Percentiles rank a stretch among this genome's conserved stretches.
Conservation (phyloP, 2,113 vertebrate genomes). For the Actenoides lindsayi region DNA sequence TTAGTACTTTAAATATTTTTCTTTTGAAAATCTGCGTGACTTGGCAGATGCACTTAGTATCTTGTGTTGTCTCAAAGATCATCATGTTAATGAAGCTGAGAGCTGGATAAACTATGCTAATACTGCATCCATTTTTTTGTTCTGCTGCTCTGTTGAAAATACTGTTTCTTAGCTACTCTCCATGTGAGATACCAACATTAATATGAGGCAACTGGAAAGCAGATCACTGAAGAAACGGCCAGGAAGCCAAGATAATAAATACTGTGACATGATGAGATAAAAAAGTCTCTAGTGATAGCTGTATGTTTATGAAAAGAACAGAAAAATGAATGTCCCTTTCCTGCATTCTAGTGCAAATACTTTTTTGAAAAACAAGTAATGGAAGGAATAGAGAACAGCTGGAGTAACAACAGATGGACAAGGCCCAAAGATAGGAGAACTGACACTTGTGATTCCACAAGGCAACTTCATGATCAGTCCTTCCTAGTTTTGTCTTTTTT, state of each 20-base stretch:
- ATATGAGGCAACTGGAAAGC: neutral
- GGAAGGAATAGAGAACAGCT: rapidly evolving
- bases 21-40: neutral
- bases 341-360: neutral
- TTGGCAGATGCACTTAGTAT: neutral
- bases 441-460: neutral
- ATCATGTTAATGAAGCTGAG: neutral
- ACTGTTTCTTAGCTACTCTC: neutral
- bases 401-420: neutral
- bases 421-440: neutral
- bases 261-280: neutral
- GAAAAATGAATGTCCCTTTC: neutral
- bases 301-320: neutral
- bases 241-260: neutral
- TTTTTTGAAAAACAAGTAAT: neutral
- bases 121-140: neutral
- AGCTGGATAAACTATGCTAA: neutral
- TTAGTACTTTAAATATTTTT: neutral
- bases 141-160: neutral
- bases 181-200: neutral
- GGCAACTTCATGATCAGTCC: neutral
- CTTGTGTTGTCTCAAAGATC: neutral
- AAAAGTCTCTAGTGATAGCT: neutral
- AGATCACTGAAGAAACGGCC: neutral
- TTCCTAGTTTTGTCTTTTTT: neutral